These are phyloP conservation scores for Heliocidaris tuberculata DNA, from an alignment of 35 echinoderm and acorn worm species.

Conservation along the genomic window DNA sequence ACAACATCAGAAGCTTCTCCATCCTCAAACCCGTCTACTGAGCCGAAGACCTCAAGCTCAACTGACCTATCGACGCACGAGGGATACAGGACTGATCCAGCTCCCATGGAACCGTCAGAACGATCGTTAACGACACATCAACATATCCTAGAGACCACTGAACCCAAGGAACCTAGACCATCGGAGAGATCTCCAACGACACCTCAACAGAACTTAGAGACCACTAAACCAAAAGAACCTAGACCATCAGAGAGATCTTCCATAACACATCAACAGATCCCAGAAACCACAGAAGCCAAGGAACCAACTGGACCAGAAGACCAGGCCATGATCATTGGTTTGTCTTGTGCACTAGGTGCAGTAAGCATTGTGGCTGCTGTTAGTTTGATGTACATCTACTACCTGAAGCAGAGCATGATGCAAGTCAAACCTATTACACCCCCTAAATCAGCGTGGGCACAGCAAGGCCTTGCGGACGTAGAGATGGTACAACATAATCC, in stretches of 20 bases:
- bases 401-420: not conserved
- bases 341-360: not conserved
- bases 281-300: not conserved
- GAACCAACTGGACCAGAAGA: not conserved
- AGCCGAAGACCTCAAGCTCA: not conserved
- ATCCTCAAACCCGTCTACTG: not conserved
- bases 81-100: not conserved
- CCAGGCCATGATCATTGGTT: not conserved
- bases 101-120: not conserved
- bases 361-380: not conserved
- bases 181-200: not conserved
- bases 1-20: not conserved
- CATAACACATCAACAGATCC: not conserved
- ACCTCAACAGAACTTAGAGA: not conserved
- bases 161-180: not conserved
- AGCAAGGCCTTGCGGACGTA: not conserved
- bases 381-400: not conserved
- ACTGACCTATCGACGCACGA: too few relatives aligned
- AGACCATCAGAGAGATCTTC: not conserved
- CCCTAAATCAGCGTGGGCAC: not conserved
- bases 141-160: not conserved
- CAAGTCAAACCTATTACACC: not conserved
- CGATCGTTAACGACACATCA: not conserved
- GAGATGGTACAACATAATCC: not conserved
- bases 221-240: not conserved